Conservation (phyloP, 2,888 invertebrate species). For the Diploptera punctata region DNA sequence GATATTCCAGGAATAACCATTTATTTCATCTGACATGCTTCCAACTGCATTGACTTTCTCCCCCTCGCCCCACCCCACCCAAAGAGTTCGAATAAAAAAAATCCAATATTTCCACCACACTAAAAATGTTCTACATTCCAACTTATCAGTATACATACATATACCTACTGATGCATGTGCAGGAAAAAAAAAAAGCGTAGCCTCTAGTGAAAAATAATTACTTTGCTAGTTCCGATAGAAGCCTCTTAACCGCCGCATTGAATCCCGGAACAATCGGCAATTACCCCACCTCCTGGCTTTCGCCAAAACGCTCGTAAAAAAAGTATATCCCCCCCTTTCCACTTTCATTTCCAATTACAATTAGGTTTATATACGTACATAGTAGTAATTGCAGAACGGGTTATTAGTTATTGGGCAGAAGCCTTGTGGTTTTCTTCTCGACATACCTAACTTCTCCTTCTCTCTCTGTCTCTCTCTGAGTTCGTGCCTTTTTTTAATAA, state of each 20-base stretch:
- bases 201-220: constrained; percentile 8
- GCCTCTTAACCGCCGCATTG: not conserved
- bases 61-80: too few relatives aligned
- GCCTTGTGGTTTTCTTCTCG: not conserved
- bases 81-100: not conserved
- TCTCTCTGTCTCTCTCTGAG: too few relatives aligned
- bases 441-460: not conserved
- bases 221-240: not conserved
- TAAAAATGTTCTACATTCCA: not conserved
- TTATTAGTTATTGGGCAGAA: not conserved
- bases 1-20: not conserved
- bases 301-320: too few relatives aligned
- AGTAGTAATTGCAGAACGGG: not conserved
- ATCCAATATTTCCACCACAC: constrained; percentile 2
- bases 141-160: constrained; percentile 1
- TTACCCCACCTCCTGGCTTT: constrained; percentile 15
- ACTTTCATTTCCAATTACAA: constrained; percentile 1
- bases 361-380: not conserved
- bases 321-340: not conserved
- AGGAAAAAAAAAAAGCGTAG: too few relatives aligned
- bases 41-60: too few relatives aligned
- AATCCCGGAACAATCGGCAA: constrained; percentile 13
- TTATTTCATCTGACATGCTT: not conserved
- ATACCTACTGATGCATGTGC: too few relatives aligned
- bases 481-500: not conserved